Percentiles rank a stretch among this genome's conserved stretches.
Evolutionary conservation across 2,888 invertebrate species (phyloP).

Genomic region (Tribolium freemani): DNA sequence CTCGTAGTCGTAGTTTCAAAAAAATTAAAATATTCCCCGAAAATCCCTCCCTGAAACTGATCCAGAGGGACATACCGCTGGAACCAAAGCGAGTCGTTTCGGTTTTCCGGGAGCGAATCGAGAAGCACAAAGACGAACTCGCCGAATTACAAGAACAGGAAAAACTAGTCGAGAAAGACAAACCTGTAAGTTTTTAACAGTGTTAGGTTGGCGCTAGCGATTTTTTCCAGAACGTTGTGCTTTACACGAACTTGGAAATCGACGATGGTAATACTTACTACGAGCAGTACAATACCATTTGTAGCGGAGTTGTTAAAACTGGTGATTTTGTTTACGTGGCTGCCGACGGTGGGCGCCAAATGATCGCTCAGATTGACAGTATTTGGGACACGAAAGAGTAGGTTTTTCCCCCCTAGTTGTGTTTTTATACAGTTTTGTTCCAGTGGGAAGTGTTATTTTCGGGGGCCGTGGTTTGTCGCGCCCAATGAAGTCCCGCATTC

Average conservation of each 20-base stretch:
- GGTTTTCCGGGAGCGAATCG: slow-evolving; percentile 91
- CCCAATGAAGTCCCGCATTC: slow-evolving; percentile 90
- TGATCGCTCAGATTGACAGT: slow-evolving; percentile 93
- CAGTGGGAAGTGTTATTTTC: slow-evolving; percentile 92
- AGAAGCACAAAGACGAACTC: slow-evolving; percentile 91
- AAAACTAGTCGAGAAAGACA: slow-evolving; percentile 86
- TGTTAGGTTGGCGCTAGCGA: neutral
- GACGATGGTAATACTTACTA: slow-evolving; percentile 89
- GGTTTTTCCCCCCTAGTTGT: neutral
- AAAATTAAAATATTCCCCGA: slow-evolving; percentile 89
- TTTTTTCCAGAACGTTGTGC: slow-evolving; percentile 80
- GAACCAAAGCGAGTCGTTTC: slow-evolving; percentile 92
- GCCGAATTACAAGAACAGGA: slow-evolving; percentile 88
- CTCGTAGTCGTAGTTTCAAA: slow-evolving; percentile 89
- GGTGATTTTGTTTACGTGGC: slow-evolving; percentile 97
- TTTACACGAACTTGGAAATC: slow-evolving; percentile 75
- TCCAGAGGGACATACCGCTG: slow-evolving; percentile 80
- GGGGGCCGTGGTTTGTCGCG: slow-evolving; percentile 93
- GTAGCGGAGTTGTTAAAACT: slow-evolving; percentile 86
- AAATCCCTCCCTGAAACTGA: slow-evolving; percentile 75
- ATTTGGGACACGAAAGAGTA: slow-evolving; percentile 94
- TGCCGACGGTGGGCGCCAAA: slow-evolving; percentile 89
- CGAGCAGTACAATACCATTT: slow-evolving; percentile 91
- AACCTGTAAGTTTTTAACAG: slow-evolving; percentile 75
- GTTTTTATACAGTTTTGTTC: slow-evolving; percentile 56